Conservation (phyloP, 2,797 vertebrate species). For the Thaleichthys pacificus region DNA sequence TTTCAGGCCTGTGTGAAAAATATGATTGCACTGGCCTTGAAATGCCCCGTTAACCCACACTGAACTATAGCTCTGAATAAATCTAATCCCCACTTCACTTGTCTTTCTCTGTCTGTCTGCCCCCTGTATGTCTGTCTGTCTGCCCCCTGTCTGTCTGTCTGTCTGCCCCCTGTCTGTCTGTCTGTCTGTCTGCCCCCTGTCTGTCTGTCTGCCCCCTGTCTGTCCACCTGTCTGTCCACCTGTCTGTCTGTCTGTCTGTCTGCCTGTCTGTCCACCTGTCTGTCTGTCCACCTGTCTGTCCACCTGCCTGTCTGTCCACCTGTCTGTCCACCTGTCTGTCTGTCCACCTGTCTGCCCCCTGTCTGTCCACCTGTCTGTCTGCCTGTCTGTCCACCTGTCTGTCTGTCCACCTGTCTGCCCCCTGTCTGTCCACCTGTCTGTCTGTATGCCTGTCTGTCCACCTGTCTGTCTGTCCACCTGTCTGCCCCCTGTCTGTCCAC, state of each 20-base stretch:
- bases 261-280: conserved; percentile 33
- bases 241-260: conserved; percentile 9
- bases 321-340: not conserved
- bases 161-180: conserved; percentile 12
- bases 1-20: not conserved
- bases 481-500: not conserved
- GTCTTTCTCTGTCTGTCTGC: not conserved
- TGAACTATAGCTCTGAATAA: not conserved
- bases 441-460: conserved; percentile 32
- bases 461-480: conserved; percentile 14
- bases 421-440: not conserved
- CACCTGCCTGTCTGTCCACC: not conserved
- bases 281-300: conserved; percentile 1
- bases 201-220: not conserved
- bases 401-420: conserved; percentile 6
- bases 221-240: not conserved
- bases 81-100: not conserved
- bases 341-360: conserved; percentile 5
- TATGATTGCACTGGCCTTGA: not conserved
- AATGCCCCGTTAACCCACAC: not conserved
- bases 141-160: not conserved
- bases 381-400: conserved; percentile 14
- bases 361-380: conserved; percentile 40
- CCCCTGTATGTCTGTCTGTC: not conserved
- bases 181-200: conserved; percentile 20